Percentiles rank a stretch among this genome's conserved stretches.
phyloP scores from a whole-genome alignment of 2,113 vertebrate genomes.

The Cyanoramphus novaezelandiae region DNA sequence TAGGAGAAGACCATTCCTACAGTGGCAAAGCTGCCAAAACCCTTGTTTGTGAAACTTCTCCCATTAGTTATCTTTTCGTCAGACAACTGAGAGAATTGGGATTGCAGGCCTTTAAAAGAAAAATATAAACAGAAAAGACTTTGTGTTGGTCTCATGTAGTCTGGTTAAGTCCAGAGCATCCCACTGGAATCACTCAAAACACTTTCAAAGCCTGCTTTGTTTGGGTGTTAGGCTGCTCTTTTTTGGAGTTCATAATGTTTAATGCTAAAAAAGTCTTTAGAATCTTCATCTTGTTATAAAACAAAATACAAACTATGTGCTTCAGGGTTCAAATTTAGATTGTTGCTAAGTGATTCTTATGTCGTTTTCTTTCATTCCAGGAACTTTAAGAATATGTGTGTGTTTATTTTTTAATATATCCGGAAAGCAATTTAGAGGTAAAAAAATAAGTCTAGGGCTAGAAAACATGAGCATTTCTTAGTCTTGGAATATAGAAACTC shows the following conservation, averaged over 20 bases:
- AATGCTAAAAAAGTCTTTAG: neutral
- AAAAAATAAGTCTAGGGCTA: neutral
- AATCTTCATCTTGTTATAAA: neutral
- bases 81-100: neutral
- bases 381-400: neutral
- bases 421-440: fast-evolving
- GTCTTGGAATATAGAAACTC: neutral
- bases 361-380: neutral
- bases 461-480: neutral
- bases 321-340: neutral
- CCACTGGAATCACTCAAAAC: neutral
- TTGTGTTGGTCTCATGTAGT: neutral
- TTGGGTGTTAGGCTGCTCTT: neutral
- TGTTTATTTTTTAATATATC: neutral
- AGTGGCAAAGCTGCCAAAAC: neutral
- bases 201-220: neutral
- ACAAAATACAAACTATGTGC: neutral
- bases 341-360: neutral
- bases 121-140: neutral
- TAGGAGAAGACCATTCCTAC: neutral
- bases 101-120: neutral
- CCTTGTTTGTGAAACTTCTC: neutral
- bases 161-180: neutral
- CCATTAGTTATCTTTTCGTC: neutral
- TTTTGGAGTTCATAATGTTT: neutral